These are phyloP conservation scores for Tragopan temminckii DNA, from an alignment of 2,797 vertebrate species.

Conservation along the genomic window DNA sequence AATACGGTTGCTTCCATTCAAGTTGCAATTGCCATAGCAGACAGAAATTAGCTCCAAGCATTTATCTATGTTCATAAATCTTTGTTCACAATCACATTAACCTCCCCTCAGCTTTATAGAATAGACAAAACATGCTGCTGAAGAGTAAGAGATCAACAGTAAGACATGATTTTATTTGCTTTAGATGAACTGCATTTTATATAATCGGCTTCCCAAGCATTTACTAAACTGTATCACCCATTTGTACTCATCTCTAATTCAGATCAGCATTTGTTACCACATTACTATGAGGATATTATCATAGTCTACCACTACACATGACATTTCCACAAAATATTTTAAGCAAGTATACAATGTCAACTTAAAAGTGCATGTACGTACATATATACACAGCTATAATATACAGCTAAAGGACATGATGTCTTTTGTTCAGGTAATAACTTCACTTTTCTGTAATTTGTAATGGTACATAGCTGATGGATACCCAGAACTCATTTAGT, in stretches of 20 bases:
- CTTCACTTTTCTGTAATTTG: not conserved
- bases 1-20: not conserved
- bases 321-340: not conserved
- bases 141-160: not conserved
- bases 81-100: conserved; percentile 7
- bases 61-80: conserved; percentile 33
- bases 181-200: not conserved
- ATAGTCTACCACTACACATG: not conserved
- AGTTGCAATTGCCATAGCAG: not conserved
- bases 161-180: conserved; percentile 11
- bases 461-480: not conserved
- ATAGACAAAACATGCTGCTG: not conserved
- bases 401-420: not conserved
- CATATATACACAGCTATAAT: not conserved
- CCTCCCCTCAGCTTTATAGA: not conserved
- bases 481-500: not conserved
- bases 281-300: not conserved
- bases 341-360: not conserved
- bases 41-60: conserved; percentile 30
- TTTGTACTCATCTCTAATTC: not conserved
- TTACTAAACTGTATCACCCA: not conserved
- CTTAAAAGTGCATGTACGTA: not conserved
- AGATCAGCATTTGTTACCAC: not conserved
- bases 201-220: not conserved
- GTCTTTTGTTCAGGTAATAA: not conserved